phyloP scores from a whole-genome alignment of 2,888 invertebrate species.

The Drosophila colorata region DNA sequence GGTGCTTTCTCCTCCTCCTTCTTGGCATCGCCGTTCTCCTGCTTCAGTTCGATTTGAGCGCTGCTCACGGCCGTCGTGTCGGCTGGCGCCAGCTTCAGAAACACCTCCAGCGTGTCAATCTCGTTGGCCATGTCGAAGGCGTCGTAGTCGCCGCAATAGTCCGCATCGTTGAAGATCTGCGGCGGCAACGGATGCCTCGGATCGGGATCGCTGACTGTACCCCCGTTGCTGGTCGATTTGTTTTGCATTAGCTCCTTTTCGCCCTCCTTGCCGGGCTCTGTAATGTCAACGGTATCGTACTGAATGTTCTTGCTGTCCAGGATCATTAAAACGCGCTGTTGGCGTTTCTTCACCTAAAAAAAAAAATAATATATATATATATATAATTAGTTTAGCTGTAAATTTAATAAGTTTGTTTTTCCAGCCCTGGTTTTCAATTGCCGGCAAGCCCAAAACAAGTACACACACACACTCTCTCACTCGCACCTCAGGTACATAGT shows the following conservation, averaged over 20 bases:
- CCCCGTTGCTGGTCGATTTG: slow-evolving; percentile 91
- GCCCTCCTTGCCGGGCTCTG: slow-evolving; percentile 95
- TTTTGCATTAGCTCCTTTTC: slow-evolving; percentile 97
- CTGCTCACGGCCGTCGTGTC: slow-evolving; percentile 85
- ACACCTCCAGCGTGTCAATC: slow-evolving; percentile 94
- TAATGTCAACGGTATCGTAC: slow-evolving; percentile 96
- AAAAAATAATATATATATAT: slow-evolving; percentile 4
- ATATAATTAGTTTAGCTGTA: not conserved
- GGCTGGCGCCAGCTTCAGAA: slow-evolving; percentile 91
- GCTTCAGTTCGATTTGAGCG: slow-evolving; percentile 85
- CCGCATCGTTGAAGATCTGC: slow-evolving; percentile 96
- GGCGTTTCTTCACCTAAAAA: slow-evolving; percentile 96
- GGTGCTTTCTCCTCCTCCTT: slow-evolving; percentile 48
- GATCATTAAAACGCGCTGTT: slow-evolving; percentile 96
- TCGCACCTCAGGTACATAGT: slow-evolving; percentile 1
- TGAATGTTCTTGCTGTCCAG: slow-evolving; percentile 95
- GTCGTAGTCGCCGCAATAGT: slow-evolving; percentile 96
- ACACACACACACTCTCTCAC: slow-evolving; percentile 10
- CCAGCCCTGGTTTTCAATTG: slow-evolving; percentile 45
- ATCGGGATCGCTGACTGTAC: slow-evolving; percentile 90
- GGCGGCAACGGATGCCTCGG: slow-evolving; percentile 94
- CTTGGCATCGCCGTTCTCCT: slow-evolving; percentile 80
- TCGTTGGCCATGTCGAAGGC: slow-evolving; percentile 96
- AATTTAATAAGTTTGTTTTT: not conserved
- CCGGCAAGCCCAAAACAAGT: slow-evolving; percentile 63